Percentiles rank a stretch among this genome's conserved stretches.
Conservation (phyloP, 2,113 vertebrate genomes). For the Aspiorhynchus laticeps region DNA sequence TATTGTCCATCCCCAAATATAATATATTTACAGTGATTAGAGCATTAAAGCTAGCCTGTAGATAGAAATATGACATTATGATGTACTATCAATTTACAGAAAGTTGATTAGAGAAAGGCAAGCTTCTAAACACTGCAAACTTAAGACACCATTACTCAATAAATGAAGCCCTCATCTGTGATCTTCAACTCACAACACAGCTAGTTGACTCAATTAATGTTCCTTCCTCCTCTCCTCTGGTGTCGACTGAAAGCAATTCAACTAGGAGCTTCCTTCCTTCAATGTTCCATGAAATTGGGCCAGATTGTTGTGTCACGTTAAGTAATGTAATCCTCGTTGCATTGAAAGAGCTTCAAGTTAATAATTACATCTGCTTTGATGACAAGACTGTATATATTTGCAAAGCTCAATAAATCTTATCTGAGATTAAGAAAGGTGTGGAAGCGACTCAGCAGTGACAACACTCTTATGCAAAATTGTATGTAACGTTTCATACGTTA, state of each 20-base stretch:
- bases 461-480: no score
- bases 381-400: constrained; percentile 31
- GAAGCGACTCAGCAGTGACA: neutral
- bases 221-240: constrained; percentile 46
- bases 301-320: constrained; percentile 58
- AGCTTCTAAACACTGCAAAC: constrained; percentile 26
- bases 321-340: constrained; percentile 57
- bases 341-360: constrained; percentile 52
- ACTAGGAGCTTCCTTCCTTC: constrained; percentile 44
- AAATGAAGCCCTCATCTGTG: constrained; percentile 49
- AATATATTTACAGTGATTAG: no score
- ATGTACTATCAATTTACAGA: neutral
- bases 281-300: constrained; percentile 63
- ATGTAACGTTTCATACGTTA: no score
- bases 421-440: constrained; percentile 1
- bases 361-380: constrained; percentile 53
- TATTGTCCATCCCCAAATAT: no score
- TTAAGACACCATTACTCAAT: constrained; percentile 38
- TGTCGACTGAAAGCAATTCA: constrained; percentile 54
- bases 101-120: constrained; percentile 16
- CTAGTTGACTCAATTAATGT: constrained; percentile 61
- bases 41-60: no score
- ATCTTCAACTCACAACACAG: constrained; percentile 47
- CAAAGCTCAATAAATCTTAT: constrained; percentile 38
- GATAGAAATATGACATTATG: no score